Evolutionary conservation across 2,797 vertebrate genomes (phyloP).

Genomic region (Microchirus variegatus): DNA sequence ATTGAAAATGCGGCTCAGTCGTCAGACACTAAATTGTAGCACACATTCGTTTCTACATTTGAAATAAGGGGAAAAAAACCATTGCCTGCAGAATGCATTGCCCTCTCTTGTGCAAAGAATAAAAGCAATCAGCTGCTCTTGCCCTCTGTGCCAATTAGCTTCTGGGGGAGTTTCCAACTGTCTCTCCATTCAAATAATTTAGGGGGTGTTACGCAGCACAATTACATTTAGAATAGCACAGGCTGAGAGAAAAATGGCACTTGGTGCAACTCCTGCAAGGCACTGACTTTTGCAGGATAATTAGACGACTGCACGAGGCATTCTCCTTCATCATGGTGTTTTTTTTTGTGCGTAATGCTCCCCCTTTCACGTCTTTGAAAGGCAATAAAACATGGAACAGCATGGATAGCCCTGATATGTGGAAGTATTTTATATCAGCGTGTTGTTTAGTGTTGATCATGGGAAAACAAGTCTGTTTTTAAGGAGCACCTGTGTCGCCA

Average conservation of each 20-base stretch:
- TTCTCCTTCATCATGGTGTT: background rate
- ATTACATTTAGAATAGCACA: background rate
- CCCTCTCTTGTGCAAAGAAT: background rate
- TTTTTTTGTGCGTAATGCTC: too few species aligned
- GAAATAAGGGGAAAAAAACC: too few species aligned
- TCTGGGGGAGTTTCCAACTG: constrained; percentile 3
- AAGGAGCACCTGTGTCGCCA: too few species aligned
- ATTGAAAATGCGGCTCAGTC: too few species aligned
- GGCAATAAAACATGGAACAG: too few species aligned
- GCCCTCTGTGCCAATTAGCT: background rate
- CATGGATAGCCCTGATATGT: too few species aligned
- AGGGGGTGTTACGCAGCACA: background rate
- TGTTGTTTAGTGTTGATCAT: too few species aligned
- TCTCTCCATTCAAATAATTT: background rate
- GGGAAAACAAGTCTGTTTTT: too few species aligned
- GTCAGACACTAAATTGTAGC: too few species aligned
- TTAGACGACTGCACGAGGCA: background rate
- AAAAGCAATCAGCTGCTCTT: constrained; percentile 4
- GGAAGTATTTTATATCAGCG: too few species aligned
- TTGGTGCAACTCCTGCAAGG: background rate
- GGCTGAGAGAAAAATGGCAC: background rate
- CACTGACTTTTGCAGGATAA: background rate
- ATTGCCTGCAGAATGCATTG: background rate
- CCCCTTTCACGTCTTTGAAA: too few species aligned
- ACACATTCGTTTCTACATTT: too few species aligned